These are phyloP conservation scores for Dryas iulia DNA, from an alignment of 1,140 invertebrate species.

Conservation along the genomic window DNA sequence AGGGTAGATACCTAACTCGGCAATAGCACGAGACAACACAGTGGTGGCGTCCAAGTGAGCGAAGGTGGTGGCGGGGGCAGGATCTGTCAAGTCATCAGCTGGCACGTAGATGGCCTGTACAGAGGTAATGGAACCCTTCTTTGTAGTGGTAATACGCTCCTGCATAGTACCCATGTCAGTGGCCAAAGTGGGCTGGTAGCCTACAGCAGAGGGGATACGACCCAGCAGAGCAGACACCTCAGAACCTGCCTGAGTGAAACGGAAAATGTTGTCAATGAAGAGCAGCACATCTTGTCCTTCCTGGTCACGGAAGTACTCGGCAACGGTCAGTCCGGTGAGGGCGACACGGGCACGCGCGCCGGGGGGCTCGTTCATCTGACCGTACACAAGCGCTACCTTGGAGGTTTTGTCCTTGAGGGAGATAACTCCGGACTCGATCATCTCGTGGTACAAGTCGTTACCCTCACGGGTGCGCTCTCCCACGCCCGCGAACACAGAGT, in stretches of 20 bases:
- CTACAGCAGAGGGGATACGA: conserved; percentile 99
- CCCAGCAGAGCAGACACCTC: conserved; percentile 97
- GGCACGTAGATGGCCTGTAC: conserved; percentile 99
- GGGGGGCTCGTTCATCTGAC: conserved; percentile 99
- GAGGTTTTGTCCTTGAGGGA: conserved; percentile 93
- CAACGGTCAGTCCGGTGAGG: conserved; percentile 95
- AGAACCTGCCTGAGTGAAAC: conserved; percentile 99
- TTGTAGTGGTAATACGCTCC: conserved; percentile 99
- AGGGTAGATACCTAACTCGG: conserved; percentile 96
- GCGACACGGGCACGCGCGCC: conserved; percentile 98
- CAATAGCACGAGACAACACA: conserved; percentile 97
- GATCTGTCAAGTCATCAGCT: conserved; percentile 99
- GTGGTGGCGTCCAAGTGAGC: conserved; percentile 99
- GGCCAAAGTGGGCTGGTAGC: conserved; percentile 94
- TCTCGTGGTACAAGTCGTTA: conserved; percentile 99
- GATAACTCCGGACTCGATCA: conserved; percentile 99
- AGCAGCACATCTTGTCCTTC: conserved; percentile 99
- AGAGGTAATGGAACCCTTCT: conserved; percentile 99
- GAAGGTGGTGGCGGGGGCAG: conserved; percentile 98
- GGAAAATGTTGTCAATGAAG: conserved; percentile 99
- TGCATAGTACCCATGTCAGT: conserved; percentile 96
- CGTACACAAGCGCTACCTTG: conserved; percentile 98
- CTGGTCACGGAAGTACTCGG: conserved; percentile 99
- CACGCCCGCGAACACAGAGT: conserved; percentile 99
- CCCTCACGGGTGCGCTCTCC: conserved; percentile 99